Percentiles rank a stretch among this genome's conserved stretches.
phyloP scores from a whole-genome alignment of 2,888 invertebrate genomes.

The Arctia plantaginis region DNA sequence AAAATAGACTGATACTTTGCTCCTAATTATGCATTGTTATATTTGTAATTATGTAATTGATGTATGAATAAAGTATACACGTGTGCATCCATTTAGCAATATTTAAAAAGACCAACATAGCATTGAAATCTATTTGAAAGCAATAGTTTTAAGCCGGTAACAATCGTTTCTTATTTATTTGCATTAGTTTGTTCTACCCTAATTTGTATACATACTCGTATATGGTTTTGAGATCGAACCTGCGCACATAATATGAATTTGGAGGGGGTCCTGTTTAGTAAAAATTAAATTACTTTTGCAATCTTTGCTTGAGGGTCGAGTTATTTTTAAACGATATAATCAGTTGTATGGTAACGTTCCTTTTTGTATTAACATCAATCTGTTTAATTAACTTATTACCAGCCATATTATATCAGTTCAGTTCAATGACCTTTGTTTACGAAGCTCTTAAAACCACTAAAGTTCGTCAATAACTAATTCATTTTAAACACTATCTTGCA shows the following conservation, averaged over 20 bases:
- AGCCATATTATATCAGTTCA: not conserved
- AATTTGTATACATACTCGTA: too few species aligned
- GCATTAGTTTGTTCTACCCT: not conserved
- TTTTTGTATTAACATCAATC: not conserved
- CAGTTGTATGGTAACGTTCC: not conserved
- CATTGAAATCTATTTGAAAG: too few species aligned
- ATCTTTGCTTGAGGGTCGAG: not conserved
- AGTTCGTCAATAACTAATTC: not conserved
- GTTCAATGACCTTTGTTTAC: not conserved
- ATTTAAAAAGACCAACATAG: not conserved
- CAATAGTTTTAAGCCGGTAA: constrained; percentile 18
- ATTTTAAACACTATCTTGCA: not conserved
- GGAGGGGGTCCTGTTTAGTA: not conserved
- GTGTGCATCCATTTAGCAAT: not conserved
- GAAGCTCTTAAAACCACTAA: not conserved
- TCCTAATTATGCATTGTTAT: not conserved
- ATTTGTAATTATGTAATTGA: not conserved
- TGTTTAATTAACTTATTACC: not conserved
- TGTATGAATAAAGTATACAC: not conserved
- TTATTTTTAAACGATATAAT: not conserved
- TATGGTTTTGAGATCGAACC: not conserved
- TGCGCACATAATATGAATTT: not conserved
- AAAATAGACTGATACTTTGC: not conserved
- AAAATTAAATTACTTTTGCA: not conserved
- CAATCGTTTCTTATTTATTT: not conserved